Evolutionary conservation across 2,113 vertebrate genomes (phyloP), one percentile per base, ranked within the genome.

Genomic region (Anarhynchus alexandrinus): DNA sequence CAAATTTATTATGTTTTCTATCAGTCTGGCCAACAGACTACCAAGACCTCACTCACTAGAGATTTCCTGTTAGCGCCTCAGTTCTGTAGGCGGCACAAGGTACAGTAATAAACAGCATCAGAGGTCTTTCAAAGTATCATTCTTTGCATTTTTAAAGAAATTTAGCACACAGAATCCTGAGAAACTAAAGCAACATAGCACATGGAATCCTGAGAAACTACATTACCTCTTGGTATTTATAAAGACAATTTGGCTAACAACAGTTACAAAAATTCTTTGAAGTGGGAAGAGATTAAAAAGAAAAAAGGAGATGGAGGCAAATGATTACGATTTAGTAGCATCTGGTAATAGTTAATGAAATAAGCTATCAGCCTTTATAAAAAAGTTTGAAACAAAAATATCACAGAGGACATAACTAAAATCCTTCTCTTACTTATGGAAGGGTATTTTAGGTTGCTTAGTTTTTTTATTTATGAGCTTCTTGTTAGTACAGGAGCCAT

Each of bases 361-460:
- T 87, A 86, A 94, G 61, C 72, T 95, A 96, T 97, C 81, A 93
- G 26, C 32, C 64, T 82, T 95, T 83, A 82, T 85, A 40, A 94
- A 52, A 92, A 94, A 94, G 78, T 77, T 94, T 92, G 54, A n/a
- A 95, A 90, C 74, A 95, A 97, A 98, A 98, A 98, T 97, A 98
- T 95, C 95, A 77, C 59, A 87, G 30, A 20, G 25, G 14, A 92
- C 49, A 34, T 70, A 87, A 93, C 66, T 73, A 84, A 96, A 98
- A 97, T 96, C 96, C 79, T 89, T 85, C 92, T 93, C 61, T 94
- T 96, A 79, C 36, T 77, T 91, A 55, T 14, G 34, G 38, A 74
- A 51, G 27, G 32, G 21, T 78, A 54, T 89, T 82, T 82, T 15
- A 52, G 30, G 65, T 78, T 82, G 29, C 52, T 84, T 55, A 29